Evolutionary conservation across 2,888 invertebrate species (phyloP), one percentile per base, ranked within the genome.

Genomic region (Leptura quadrifasciata): DNA sequence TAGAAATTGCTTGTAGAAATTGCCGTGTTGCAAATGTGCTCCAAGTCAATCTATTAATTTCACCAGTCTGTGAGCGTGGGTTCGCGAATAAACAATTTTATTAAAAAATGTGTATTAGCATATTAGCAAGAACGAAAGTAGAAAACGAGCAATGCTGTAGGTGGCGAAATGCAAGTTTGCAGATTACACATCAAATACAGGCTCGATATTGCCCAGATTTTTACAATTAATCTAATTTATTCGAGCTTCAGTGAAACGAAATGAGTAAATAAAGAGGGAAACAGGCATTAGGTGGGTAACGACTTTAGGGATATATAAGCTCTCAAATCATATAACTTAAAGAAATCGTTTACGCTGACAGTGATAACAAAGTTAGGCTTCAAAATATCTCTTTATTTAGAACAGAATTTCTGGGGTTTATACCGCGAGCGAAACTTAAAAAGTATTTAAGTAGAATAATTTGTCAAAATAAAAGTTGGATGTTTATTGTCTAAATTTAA

Each of bases 331-430:
- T 39, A 21, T 39, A 63, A 63, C 21, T 63, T 63, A 39, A 47
- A 63, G 39, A 63, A 18, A 39, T 63, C 63, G 63, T 35, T 63
- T 63, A 63, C 20, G 18, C 63, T 39, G 63, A 63, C 63, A 63
- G 17, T 35, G 18, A 63, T 63, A 63, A 63, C 39, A 63, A 63
- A 39, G 18, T 35, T 24, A 21, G 12, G 20, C 10, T 39, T 63
- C 18, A 63, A 9, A 39, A 39, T 63, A 47, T 39, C 39, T 35
- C 20, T 18, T 20, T 63, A 39, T 39, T 20, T 39, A 27, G n/a
- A 47, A 47, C 15, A n/a, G 2, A 47, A 47, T 47, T 47, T n/a
- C 5, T n/a, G 1, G 47, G 12, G 1, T 47, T 39, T 10, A 12
- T 39, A 39, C 12, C 39, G 12, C 5, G 27, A 31, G 4, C 5